A percentile compares a stretch with the other conserved stretches of the same genome.
These are phyloP conservation scores for Clitarchus hookeri DNA, from an alignment of 2,888 invertebrate genomes.

Conservation along the genomic window DNA sequence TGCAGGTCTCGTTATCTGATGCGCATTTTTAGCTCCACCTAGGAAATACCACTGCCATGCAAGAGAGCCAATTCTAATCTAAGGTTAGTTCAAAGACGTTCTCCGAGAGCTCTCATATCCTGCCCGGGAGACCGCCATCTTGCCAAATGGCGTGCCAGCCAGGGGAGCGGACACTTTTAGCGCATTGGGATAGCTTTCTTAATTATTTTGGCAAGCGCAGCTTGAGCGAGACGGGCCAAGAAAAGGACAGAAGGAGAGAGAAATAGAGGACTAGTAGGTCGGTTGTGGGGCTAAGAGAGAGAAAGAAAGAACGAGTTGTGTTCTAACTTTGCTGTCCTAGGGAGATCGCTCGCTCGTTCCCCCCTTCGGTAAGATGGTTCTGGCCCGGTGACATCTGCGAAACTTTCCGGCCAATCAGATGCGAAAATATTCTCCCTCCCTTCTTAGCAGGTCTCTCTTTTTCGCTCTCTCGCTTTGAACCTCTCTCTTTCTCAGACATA, in stretches of 20 bases:
- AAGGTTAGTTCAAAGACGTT: conserved; percentile 28
- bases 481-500: background rate
- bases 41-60: background rate
- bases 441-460: background rate
- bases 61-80: background rate
- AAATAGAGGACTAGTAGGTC: background rate
- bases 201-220: conserved; percentile 74
- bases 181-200: conserved; percentile 70
- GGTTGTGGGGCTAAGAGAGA: background rate
- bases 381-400: conserved; percentile 1
- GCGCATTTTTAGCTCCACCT: background rate
- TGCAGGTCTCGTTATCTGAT: too few relatives aligned
- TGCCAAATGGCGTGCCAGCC: conserved; percentile 51
- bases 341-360: background rate
- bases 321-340: conserved; percentile 9
- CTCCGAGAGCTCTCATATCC: conserved; percentile 31
- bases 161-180: conserved; percentile 59
- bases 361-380: conserved; percentile 6
- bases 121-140: conserved; percentile 47
- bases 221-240: conserved; percentile 50
- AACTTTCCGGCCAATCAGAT: conserved; percentile 8
- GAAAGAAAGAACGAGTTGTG: background rate
- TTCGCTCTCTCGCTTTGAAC: background rate
- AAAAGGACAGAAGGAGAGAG: conserved; percentile 41
- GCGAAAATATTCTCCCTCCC: conserved; percentile 1